phyloP scores from a whole-genome alignment of 2,888 invertebrate genomes.

The Plebejus argus region DNA sequence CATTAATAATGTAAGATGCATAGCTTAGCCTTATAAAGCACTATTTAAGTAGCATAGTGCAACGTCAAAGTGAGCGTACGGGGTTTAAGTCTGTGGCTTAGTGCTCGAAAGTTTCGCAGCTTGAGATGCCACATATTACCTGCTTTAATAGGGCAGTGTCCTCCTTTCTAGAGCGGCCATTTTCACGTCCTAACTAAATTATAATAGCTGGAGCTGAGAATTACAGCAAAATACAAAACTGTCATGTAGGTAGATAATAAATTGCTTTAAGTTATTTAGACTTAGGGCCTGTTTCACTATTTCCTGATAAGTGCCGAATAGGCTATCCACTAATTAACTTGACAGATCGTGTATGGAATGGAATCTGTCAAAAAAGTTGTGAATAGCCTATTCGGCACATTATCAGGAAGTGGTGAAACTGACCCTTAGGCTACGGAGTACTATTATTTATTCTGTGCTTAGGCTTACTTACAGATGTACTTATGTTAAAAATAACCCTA shows the following conservation, averaged over 20 bases:
- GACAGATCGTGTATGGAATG: too few species aligned
- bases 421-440: too few species aligned
- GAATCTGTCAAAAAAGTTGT: too few species aligned
- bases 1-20: not conserved
- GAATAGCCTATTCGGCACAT: too few species aligned
- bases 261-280: not conserved
- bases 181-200: not conserved
- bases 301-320: too few species aligned
- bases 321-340: too few species aligned
- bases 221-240: not conserved
- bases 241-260: not conserved
- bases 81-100: not conserved
- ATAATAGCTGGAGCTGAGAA: not conserved
- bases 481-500: too few species aligned
- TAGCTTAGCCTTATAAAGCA: not conserved
- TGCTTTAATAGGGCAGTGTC: not conserved
- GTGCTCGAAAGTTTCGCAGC: not conserved
- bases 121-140: not conserved
- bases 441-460: too few species aligned
- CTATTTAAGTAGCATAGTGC: not conserved
- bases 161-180: slow-evolving; percentile 8
- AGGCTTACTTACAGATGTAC: too few species aligned
- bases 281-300: too few species aligned
- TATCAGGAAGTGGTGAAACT: too few species aligned
- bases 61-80: not conserved